phyloP scores from a whole-genome alignment of 2,113 vertebrate genomes.

The Catagonus wagneri region DNA sequence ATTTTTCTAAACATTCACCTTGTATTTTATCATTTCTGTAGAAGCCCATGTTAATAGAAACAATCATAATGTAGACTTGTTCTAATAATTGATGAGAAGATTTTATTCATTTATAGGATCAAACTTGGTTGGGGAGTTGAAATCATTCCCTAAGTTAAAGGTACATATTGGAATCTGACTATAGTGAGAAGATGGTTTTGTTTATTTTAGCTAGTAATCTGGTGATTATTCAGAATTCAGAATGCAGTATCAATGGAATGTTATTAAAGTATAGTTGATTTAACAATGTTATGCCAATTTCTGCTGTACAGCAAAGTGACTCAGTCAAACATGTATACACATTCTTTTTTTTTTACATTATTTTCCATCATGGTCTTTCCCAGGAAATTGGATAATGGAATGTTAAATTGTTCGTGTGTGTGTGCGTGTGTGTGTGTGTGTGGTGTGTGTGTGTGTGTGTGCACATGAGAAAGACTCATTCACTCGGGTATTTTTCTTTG shows the following conservation, averaged over 20 bases:
- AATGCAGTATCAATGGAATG: neutral
- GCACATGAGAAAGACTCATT: neutral
- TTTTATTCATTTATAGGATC: neutral
- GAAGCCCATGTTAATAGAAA: neutral
- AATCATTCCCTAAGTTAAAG: neutral
- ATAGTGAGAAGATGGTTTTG: neutral
- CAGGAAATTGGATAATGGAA: neutral
- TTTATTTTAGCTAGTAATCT: neutral
- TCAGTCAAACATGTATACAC: too few relatives aligned
- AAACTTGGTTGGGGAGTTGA: neutral
- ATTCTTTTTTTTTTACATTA: too few relatives aligned
- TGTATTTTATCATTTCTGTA: neutral
- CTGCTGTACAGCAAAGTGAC: too few relatives aligned
- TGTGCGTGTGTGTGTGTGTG: neutral
- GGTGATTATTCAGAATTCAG: neutral
- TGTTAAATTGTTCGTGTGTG: neutral
- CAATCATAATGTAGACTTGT: neutral
- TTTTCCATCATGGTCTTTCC: too few relatives aligned
- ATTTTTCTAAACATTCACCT: neutral
- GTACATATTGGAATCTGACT: neutral
- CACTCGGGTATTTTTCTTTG: neutral
- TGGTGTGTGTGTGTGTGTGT: neutral
- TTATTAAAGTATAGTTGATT: too few relatives aligned
- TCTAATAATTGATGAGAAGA: neutral
- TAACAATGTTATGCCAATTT: too few relatives aligned